Evolutionary conservation across 2,888 invertebrate genomes (phyloP).

Genomic region (Linnaemya vulpina): DNA sequence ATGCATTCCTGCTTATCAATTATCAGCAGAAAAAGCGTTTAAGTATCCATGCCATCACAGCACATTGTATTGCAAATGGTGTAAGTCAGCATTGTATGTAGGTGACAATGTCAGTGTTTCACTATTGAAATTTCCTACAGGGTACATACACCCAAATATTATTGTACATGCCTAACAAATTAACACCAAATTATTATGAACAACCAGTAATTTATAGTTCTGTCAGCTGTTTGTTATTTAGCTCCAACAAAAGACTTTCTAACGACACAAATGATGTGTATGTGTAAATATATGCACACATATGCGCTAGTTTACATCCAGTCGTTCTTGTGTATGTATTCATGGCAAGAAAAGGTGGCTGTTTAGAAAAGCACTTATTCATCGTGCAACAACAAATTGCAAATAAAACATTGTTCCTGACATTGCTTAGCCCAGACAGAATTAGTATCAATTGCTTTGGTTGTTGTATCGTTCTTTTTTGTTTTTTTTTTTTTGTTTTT

Average conservation of each 20-base stretch:
- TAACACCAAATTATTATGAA: neutral
- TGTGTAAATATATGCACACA: too few relatives aligned
- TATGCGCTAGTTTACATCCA: too few relatives aligned
- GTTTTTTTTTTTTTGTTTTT: neutral
- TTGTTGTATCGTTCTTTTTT: conserved; percentile 7
- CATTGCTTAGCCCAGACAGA: conserved; percentile 45
- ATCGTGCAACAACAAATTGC: conserved; percentile 13
- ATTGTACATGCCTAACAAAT: neutral
- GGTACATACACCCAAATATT: too few relatives aligned
- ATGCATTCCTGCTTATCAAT: too few relatives aligned
- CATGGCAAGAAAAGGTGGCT: neutral
- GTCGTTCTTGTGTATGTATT: too few relatives aligned
- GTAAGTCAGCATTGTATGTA: too few relatives aligned
- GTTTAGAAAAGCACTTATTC: neutral
- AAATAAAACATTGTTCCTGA: conserved; percentile 11
- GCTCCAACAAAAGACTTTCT: neutral
- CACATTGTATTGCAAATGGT: too few relatives aligned
- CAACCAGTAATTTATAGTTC: neutral
- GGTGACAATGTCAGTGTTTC: too few relatives aligned
- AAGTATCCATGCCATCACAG: too few relatives aligned
- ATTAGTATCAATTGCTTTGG: conserved; percentile 22
- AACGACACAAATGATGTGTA: neutral
- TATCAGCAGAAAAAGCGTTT: too few relatives aligned
- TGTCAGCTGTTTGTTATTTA: neutral
- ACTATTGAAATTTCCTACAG: too few relatives aligned